Conservation (phyloP, 2,113 vertebrate species). For the Siniperca chuatsi region DNA sequence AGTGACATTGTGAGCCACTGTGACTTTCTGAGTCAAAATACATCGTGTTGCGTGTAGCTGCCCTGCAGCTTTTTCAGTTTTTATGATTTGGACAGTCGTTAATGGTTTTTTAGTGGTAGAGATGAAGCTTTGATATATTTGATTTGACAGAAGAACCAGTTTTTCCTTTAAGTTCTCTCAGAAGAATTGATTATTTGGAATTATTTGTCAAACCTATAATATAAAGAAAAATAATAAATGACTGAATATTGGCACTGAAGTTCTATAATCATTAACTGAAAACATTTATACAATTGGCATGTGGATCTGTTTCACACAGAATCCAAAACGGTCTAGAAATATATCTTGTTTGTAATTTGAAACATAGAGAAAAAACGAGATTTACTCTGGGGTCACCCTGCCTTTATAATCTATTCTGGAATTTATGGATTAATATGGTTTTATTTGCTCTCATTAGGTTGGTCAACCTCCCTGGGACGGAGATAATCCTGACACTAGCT, state of each 20-base stretch:
- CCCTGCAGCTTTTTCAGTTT: conserved; percentile 15
- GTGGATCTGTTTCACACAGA: background rate
- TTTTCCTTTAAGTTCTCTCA: background rate
- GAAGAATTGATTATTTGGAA: conserved; percentile 20
- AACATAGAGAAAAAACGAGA: background rate
- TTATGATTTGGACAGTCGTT: conserved; percentile 7
- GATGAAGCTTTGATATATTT: conserved; percentile 18
- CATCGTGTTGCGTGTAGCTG: background rate
- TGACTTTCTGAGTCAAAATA: conserved; percentile 7
- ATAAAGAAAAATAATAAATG: background rate
- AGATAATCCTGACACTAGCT: conserved; percentile 52
- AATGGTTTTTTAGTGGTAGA: background rate
- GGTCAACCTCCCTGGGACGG: conserved; percentile 16
- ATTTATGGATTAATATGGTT: conserved; percentile 14
- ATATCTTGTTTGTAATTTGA: background rate
- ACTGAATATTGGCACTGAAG: conserved; percentile 6
- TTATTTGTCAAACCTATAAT: background rate
- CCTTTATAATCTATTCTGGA: conserved; percentile 17
- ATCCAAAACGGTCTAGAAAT: background rate
- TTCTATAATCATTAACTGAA: conserved; percentile 1
- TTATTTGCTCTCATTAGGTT: conserved; percentile 20
- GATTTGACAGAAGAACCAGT: conserved; percentile 5
- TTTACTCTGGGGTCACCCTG: background rate
- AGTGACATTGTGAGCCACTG: background rate
- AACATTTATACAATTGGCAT: background rate